Percentiles rank a stretch among this genome's conserved stretches.
phyloP scores from a whole-genome alignment of 2,113 vertebrate genomes.

The Gymnarchus niloticus region DNA sequence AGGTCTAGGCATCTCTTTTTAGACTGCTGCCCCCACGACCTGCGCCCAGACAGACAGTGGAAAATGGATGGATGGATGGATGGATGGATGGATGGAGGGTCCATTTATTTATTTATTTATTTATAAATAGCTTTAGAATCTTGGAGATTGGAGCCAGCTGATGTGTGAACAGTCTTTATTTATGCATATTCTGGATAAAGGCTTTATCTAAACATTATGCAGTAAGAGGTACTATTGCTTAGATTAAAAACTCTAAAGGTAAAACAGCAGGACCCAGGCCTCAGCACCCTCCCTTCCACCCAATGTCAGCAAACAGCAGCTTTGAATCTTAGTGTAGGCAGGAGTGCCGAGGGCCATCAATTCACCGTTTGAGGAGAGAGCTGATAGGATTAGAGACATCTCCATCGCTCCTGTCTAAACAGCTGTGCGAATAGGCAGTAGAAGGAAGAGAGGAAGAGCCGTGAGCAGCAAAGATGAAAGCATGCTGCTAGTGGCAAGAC shows the following conservation, averaged over 20 bases:
- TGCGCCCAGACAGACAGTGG: too few relatives aligned
- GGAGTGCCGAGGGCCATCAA: not conserved
- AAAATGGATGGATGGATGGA: too few relatives aligned
- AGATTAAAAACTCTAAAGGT: not conserved
- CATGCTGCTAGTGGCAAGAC: not conserved
- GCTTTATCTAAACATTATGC: not conserved
- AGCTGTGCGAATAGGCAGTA: not conserved
- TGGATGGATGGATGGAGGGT: too few relatives aligned
- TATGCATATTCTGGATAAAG: not conserved
- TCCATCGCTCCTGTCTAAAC: not conserved
- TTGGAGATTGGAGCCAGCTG: not conserved
- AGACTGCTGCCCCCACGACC: too few relatives aligned
- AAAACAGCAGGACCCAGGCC: not conserved
- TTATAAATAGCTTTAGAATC: too few relatives aligned
- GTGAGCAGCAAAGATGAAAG: not conserved
- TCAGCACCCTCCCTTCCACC: not conserved
- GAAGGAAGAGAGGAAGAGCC: too few relatives aligned
- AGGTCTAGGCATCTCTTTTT: too few relatives aligned
- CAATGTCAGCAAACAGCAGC: too few relatives aligned
- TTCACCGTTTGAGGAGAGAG: not conserved
- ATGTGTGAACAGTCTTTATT: not conserved
- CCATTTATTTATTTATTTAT: too few relatives aligned
- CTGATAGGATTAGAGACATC: not conserved
- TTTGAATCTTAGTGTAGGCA: not conserved
- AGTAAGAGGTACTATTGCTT: not conserved